Evolutionary conservation across 2,888 invertebrate genomes (phyloP).

Genomic region (Antheraea assamensis): DNA sequence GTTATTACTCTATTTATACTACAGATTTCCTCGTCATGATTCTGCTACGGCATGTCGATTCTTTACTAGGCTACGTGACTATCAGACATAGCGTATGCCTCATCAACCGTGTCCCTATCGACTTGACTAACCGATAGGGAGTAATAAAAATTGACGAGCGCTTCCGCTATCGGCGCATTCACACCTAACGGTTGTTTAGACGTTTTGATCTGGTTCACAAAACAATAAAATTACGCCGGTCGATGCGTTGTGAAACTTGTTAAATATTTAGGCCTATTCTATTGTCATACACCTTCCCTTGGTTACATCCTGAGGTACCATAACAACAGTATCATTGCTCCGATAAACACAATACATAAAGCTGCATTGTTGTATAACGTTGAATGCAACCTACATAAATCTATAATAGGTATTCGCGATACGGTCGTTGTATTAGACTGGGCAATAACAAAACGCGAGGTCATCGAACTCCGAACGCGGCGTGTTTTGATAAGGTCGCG

Average conservation of each 20-base stretch:
- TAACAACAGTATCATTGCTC: slow-evolving; percentile 4
- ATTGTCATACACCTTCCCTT: slow-evolving; percentile 46
- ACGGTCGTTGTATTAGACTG: slow-evolving; percentile 39
- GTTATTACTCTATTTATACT: neutral
- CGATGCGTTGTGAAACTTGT: slow-evolving; percentile 54
- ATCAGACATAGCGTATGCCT: slow-evolving; percentile 7
- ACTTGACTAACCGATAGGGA: slow-evolving; percentile 39
- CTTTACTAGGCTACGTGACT: slow-evolving; percentile 16
- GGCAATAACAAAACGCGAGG: slow-evolving; percentile 49
- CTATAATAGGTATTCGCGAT: slow-evolving; percentile 18
- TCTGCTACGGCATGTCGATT: slow-evolving; percentile 9
- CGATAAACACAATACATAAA: slow-evolving; percentile 34
- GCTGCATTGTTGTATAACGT: slow-evolving; percentile 35
- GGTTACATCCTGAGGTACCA: slow-evolving; percentile 1
- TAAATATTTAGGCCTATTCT: slow-evolving; percentile 52
- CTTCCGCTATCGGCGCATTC: slow-evolving; percentile 68
- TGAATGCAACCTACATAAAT: slow-evolving; percentile 20
- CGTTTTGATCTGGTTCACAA: slow-evolving; percentile 73
- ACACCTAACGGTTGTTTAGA: slow-evolving; percentile 70
- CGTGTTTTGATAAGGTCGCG: slow-evolving; percentile 73
- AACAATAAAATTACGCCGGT: slow-evolving; percentile 70
- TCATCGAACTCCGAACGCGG: slow-evolving; percentile 53
- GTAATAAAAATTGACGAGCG: slow-evolving; percentile 49
- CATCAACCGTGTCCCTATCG: slow-evolving; percentile 18
- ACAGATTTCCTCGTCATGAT: neutral